Evolutionary conservation across 2,113 vertebrate species (phyloP).

Genomic region (Elephas maximus): DNA sequence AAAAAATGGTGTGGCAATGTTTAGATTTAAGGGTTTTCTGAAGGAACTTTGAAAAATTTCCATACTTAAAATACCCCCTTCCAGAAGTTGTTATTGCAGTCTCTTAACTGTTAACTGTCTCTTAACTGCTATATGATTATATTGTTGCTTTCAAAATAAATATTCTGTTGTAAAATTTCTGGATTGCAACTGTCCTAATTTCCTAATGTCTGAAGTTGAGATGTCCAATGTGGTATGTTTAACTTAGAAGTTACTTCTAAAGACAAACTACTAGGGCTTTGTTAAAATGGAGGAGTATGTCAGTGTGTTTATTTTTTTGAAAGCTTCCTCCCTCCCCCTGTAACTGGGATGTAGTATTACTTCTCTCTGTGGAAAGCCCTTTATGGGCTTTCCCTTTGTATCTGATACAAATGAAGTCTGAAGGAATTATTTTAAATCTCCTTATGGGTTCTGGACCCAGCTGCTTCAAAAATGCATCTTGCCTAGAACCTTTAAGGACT

Average conservation of each 20-base stretch:
- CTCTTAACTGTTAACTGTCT: slow-evolving; percentile 24
- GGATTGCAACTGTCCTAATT: slow-evolving; percentile 60
- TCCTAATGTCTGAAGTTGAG: slow-evolving; percentile 54
- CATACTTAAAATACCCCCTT: not conserved
- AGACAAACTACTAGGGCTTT: slow-evolving; percentile 44
- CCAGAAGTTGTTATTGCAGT: slow-evolving; percentile 35
- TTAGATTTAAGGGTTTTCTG: slow-evolving; percentile 58
- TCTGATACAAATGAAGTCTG: not conserved
- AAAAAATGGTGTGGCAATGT: slow-evolving; percentile 25
- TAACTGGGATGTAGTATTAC: slow-evolving; percentile 34
- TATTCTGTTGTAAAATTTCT: slow-evolving; percentile 70
- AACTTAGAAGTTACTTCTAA: slow-evolving; percentile 71
- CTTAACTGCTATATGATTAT: slow-evolving; percentile 21
- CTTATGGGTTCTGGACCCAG: slow-evolving; percentile 47
- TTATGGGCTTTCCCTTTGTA: not conserved
- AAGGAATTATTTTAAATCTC: slow-evolving; percentile 47
- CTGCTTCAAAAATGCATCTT: slow-evolving; percentile 38
- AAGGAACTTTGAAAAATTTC: slow-evolving; percentile 54
- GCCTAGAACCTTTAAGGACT: not conserved
- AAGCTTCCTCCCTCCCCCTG: not conserved
- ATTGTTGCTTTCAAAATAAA: slow-evolving; percentile 63
- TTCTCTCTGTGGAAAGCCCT: slow-evolving; percentile 42
- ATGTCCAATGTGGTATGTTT: slow-evolving; percentile 49
- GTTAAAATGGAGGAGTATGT: slow-evolving; percentile 33
- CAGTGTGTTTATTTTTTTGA: slow-evolving; percentile 31